Evolutionary conservation across 2,888 invertebrate species (phyloP).

Genomic region (Bedellia somnulentella): DNA sequence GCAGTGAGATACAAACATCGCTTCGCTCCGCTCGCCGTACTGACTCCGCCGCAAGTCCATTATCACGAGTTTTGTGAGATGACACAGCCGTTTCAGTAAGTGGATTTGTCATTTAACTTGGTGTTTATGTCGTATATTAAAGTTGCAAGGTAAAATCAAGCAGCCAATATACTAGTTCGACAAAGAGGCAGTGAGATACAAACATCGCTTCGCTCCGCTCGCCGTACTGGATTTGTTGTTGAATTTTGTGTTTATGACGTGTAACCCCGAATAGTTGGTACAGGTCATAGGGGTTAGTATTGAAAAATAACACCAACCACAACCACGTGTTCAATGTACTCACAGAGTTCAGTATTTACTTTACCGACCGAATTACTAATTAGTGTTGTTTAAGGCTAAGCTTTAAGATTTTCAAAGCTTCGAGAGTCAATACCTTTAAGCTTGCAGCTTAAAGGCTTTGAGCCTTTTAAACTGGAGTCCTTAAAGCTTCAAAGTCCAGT

Average conservation of each 20-base stretch:
- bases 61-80: slow-evolving; percentile 88
- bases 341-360: neutral
- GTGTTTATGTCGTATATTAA: slow-evolving; percentile 43
- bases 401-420: no score
- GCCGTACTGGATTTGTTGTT: slow-evolving; percentile 57
- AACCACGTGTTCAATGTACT: no score
- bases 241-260: neutral
- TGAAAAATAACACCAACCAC: no score
- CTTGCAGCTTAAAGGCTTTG: no score
- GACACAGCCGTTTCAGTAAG: slow-evolving; percentile 68
- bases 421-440: no score
- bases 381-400: no score
- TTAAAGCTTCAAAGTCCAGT: no score
- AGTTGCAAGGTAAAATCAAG: slow-evolving; percentile 82
- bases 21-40: slow-evolving; percentile 84
- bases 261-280: neutral
- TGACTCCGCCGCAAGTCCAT: slow-evolving; percentile 88
- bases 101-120: slow-evolving; percentile 31
- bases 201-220: slow-evolving; percentile 91
- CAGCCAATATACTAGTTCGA: slow-evolving; percentile 89
- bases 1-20: slow-evolving; percentile 93
- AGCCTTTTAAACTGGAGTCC: no score
- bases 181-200: slow-evolving; percentile 91
- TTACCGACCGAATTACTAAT: neutral
- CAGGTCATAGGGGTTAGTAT: neutral